Percentiles rank a stretch among this genome's conserved stretches.
Conservation (phyloP, 2,113 vertebrate genomes). For the Euleptes europaea region DNA sequence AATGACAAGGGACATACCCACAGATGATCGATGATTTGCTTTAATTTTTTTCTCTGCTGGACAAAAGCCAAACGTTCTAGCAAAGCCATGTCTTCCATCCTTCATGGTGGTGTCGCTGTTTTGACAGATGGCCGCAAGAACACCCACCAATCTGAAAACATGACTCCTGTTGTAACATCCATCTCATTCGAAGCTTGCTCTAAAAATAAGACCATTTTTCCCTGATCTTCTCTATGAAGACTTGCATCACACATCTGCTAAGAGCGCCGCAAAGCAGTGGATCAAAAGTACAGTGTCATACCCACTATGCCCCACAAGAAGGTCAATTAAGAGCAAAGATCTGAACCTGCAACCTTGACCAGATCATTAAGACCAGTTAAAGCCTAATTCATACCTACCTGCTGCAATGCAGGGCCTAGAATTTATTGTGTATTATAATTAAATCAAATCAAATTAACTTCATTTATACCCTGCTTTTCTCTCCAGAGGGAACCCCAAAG, state of each 20-base stretch:
- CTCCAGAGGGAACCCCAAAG: neutral
- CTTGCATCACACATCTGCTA: neutral
- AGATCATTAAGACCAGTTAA: neutral
- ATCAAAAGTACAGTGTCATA: slow-evolving; percentile 12
- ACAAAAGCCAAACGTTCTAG: neutral
- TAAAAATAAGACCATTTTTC: slow-evolving; percentile 1
- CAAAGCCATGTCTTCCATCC: neutral
- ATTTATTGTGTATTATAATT: neutral
- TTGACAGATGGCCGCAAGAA: neutral
- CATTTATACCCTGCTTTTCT: no score
- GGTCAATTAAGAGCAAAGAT: neutral
- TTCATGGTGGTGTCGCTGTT: neutral
- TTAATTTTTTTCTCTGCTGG: neutral
- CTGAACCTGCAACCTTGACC: neutral
- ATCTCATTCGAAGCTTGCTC: slow-evolving; percentile 5
- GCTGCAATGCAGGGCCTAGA: neutral
- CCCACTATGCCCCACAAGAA: neutral
- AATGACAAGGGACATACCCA: neutral
- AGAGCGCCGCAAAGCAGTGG: neutral
- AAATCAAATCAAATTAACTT: no score
- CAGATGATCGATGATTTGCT: neutral
- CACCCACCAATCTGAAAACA: neutral
- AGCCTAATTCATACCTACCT: neutral
- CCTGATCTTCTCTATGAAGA: slow-evolving; percentile 29
- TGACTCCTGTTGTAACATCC: neutral